Base-by-base conservation (phyloP, 2,888 invertebrate species). In the Tetranychus piercei region DNA sequence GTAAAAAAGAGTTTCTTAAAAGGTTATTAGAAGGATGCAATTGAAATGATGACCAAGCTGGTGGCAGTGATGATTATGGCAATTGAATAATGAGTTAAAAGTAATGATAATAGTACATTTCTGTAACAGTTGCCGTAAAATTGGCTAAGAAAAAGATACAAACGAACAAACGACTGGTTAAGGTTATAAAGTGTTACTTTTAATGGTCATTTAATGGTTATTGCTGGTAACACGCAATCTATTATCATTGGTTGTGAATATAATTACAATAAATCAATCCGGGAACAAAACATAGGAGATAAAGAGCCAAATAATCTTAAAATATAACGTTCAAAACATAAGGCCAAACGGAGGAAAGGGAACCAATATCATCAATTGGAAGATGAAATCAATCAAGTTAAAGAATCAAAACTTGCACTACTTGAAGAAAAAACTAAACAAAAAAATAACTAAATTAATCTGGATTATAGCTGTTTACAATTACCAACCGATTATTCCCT, bases 151-250 rank as follows among this genome's bases (percentile, higher is more conserved):
- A 15, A 55, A 55, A 55, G 55, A 15, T 55, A 55, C 55, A 55
- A 55, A 55, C 11, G 15, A 55, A 55, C 15, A 15, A 55, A 15
- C 15, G 55, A 15, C 9, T 55, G 55, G 55, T 15, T 55, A 55
- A 55, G 55, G 55, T 55, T 55, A 55, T 55, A 55, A 55, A 55
- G 55, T 55, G 55, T 55, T 55, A 55, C 55, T 55, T 55, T 55
- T 55, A 55, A 55, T 55, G 55, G 55, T 55, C 9, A 55, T 55
- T 55, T 55, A 15, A 55, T 55, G 55, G 15, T 55, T 55, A 55
- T 55, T 55, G 55, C 15, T 55, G 55, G 55, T 55, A 55, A 55
- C 55, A 55, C 55, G 55, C 55, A 55, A 55, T 15, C 15, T 9
- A 55, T 55, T 55, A 55, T 55, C 15, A 55, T 55, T 55, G 15